Evolutionary conservation across 2,113 vertebrate species (phyloP).

Genomic region (Mobula hypostoma): DNA sequence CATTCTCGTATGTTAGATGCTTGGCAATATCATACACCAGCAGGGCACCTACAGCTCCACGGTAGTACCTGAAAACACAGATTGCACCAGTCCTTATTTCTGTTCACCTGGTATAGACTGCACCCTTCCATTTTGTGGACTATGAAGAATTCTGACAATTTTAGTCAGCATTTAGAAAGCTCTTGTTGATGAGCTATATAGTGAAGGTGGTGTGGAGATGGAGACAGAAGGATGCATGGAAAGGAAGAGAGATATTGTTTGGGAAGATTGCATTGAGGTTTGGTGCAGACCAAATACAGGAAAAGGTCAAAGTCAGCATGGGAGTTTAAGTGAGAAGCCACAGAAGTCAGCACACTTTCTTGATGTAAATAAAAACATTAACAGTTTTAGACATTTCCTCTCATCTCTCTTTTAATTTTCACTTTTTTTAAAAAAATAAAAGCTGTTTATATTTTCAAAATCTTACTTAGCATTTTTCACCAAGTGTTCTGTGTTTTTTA

Average conservation of each 20-base stretch:
- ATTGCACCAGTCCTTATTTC: neutral
- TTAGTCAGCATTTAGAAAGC: neutral
- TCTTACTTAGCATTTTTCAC: neutral
- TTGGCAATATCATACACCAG: slow-evolving; percentile 95
- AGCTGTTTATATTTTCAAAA: neutral
- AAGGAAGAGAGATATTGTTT: neutral
- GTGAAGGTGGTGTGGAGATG: neutral
- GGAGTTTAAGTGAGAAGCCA: neutral
- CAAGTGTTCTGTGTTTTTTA: neutral
- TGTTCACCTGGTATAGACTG: neutral
- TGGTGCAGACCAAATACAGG: neutral
- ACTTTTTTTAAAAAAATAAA: neutral
- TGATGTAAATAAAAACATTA: neutral
- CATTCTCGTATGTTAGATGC: slow-evolving; percentile 89
- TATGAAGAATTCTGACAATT: too few species aligned
- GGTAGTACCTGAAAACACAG: slow-evolving; percentile 70
- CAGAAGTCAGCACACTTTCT: neutral
- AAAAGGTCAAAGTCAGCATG: neutral
- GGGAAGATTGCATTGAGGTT: neutral
- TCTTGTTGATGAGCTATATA: neutral
- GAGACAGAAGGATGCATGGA: neutral
- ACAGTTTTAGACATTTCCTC: neutral
- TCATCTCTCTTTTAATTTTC: neutral
- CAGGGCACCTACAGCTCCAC: slow-evolving; percentile 81
- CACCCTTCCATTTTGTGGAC: neutral